Percentiles rank a stretch among this genome's conserved stretches.
phyloP scores from a whole-genome alignment of 2,113 vertebrate species.

The Etheostoma cragini region DNA sequence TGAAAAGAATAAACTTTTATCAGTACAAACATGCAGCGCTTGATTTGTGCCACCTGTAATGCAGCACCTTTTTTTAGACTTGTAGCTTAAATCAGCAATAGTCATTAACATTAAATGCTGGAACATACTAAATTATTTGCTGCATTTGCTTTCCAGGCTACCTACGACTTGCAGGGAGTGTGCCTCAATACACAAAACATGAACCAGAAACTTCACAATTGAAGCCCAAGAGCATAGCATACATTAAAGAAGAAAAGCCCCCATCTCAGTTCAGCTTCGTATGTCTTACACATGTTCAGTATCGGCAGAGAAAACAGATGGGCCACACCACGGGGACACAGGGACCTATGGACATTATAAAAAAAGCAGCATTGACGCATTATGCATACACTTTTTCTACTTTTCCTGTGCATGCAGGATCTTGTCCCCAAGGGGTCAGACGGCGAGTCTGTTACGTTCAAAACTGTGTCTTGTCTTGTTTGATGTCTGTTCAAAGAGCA shows the following conservation, averaged over 20 bases:
- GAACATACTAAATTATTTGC: slow-evolving; percentile 44
- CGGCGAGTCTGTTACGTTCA: slow-evolving; percentile 55
- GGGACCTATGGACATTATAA: slow-evolving; percentile 67
- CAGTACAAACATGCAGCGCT: slow-evolving; percentile 13
- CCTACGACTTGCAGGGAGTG: slow-evolving; percentile 15
- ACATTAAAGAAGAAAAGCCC: slow-evolving; percentile 68
- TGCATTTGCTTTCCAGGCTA: slow-evolving; percentile 38
- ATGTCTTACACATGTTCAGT: slow-evolving; percentile 72
- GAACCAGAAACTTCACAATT: slow-evolving; percentile 75
- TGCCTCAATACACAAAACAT: slow-evolving; percentile 61
- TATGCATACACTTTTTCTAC: slow-evolving; percentile 54
- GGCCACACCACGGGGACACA: slow-evolving; percentile 68
- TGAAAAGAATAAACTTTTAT: slow-evolving; percentile 47
- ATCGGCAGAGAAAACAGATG: slow-evolving; percentile 75
- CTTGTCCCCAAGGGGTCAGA: slow-evolving; percentile 72
- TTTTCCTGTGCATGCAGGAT: slow-evolving; percentile 62
- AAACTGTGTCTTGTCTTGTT: slow-evolving; percentile 69
- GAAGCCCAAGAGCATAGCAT: slow-evolving; percentile 75
- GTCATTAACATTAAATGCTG: slow-evolving; percentile 47
- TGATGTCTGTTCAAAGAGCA: slow-evolving; percentile 67
- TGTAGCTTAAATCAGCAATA: slow-evolving; percentile 32
- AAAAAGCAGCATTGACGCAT: slow-evolving; percentile 75
- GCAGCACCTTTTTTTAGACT: slow-evolving; percentile 21
- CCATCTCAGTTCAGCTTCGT: slow-evolving; percentile 47
- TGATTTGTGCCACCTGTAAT: slow-evolving; percentile 34